Base-by-base conservation (phyloP, 92 coral and sea anemone genomes). In the Phenganax subtilis region DNA sequence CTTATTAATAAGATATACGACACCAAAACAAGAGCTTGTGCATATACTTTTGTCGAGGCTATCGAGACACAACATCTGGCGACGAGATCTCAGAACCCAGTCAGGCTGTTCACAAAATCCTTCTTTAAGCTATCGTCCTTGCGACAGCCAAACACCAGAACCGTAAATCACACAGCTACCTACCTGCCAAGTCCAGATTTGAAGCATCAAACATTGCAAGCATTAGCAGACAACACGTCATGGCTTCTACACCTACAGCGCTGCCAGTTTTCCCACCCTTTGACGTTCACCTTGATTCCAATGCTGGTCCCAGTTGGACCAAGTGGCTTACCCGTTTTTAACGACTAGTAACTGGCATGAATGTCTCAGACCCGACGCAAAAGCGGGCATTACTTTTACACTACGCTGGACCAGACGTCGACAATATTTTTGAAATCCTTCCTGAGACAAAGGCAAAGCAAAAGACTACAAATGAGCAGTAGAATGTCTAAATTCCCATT, bases 251-350 rank as follows among this genome's bases (percentile, higher is more conserved):
- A 20, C 2, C 75, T 3, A 69, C 75, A 1, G 27, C 52, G 29
- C n/a, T 85, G 25, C 91, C 91, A 51, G 68, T 80, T 67, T 80
- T 84, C 55, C 86, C 88, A 70, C 73, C 84, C 11, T 88, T 88
- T 58, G 80, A 88, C 56, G 91, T 88, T 16, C 88, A 82, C 66
- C 59, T 80, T 55, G 88, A 88, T 80, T 73, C 84, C 66, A 85
- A 81, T 57, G 91, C 88, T 67, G 89, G 89, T 30, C 91, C 86
- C 10, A 65, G 88, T 63, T 86, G 87, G 91, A 62, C 84, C 65
- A 89, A 86, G 80, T 89, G 87, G 91, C 81, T 87, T 14, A 55
- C 27, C 9, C 31, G 75, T 57, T 55, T 88, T 72, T 81, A 89
- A 68, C 79, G 87, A 71, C 68, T 88, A 62, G 15, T 88, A 75